Conservation (phyloP, 2,113 vertebrate species). For the Python bivittatus region DNA sequence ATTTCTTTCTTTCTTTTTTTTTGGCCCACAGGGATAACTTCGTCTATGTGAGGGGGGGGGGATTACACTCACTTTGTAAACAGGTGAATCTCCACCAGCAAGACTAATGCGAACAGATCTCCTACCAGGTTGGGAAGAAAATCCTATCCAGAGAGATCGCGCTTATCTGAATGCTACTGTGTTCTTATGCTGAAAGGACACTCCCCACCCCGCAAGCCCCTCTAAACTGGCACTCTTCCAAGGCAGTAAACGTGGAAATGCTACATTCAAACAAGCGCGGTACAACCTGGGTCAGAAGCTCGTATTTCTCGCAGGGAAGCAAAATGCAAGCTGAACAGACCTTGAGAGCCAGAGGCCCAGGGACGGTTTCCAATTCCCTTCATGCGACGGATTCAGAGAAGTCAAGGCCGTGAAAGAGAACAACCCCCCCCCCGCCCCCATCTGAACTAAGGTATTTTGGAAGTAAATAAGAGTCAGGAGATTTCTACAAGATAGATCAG, state of each 20-base stretch:
- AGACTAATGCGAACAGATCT: not conserved
- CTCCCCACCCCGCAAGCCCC: no score
- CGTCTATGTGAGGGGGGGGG: no score
- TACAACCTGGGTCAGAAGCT: not conserved
- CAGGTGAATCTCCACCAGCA: no score
- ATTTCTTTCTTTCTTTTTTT: no score
- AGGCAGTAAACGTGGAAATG: not conserved
- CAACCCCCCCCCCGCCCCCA: not conserved
- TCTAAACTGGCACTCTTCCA: not conserved
- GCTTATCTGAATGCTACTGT: not conserved
- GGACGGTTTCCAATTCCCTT: not conserved
- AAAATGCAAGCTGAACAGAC: not conserved
- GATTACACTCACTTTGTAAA: no score
- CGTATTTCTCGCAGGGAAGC: not conserved
- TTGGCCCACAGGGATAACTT: no score
- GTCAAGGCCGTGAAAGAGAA: not conserved
- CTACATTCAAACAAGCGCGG: no score
- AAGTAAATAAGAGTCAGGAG: not conserved
- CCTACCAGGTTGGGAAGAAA: not conserved
- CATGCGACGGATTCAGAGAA: not conserved
- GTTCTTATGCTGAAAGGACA: not conserved
- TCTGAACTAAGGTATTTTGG: not conserved
- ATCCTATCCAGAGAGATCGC: not conserved
- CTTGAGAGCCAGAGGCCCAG: not conserved
- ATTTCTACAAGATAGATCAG: not conserved